phyloP scores from a whole-genome alignment of 2,113 vertebrate species.

The Urocynchramus pylzowi region DNA sequence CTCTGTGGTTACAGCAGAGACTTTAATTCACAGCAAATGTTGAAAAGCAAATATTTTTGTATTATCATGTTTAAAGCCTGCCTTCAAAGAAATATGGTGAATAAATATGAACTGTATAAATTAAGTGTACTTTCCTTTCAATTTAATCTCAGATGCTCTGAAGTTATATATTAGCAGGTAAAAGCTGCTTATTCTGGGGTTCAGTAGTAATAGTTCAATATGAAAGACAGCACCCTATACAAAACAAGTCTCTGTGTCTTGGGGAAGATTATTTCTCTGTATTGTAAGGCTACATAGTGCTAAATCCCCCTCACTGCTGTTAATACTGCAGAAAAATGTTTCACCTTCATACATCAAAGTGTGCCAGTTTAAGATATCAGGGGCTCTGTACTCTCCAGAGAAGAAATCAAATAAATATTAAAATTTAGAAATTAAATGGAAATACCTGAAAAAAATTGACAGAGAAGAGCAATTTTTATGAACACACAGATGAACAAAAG shows the following conservation, averaged over 20 bases:
- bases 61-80: neutral
- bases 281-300: neutral
- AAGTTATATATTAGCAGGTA: neutral
- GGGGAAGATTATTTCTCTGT: neutral
- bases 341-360: neutral
- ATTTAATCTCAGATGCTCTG: neutral
- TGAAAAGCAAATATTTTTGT: neutral
- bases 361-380: neutral
- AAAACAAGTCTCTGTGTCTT: neutral
- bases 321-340: constrained; percentile 3
- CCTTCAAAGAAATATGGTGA: neutral
- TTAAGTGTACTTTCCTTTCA: neutral
- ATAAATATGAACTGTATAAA: neutral
- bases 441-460: neutral
- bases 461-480: neutral
- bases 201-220: neutral
- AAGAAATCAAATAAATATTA: neutral
- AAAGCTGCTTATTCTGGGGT: neutral
- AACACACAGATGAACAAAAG: neutral
- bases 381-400: neutral
- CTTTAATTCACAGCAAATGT: neutral
- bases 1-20: neutral
- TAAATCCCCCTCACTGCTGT: neutral
- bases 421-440: neutral
- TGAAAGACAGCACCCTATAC: neutral